Evolutionary conservation across 2,888 invertebrate species (phyloP).

Genomic region (Bugula neritina): DNA sequence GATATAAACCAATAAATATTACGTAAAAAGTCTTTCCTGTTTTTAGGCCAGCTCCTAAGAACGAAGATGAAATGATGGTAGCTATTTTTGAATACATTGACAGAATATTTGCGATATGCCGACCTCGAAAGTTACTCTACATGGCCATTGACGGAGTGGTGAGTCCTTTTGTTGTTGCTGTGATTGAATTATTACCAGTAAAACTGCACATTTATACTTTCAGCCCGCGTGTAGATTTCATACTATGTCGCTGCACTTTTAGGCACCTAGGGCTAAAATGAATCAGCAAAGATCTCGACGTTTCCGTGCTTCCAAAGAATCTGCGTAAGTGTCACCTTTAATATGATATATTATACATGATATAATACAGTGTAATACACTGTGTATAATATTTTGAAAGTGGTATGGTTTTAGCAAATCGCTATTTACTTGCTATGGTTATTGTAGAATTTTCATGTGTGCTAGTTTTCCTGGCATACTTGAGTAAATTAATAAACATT

Average conservation of each 20-base stretch:
- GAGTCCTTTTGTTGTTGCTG: too few relatives aligned
- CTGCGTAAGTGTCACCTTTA: slow-evolving; percentile 43
- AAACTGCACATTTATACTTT: too few relatives aligned
- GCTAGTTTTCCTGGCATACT: too few relatives aligned
- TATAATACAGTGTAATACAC: neutral
- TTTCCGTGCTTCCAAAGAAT: slow-evolving; percentile 93
- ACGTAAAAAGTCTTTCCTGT: too few relatives aligned
- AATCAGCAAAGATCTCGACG: slow-evolving; percentile 96
- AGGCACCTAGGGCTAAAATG: slow-evolving; percentile 98
- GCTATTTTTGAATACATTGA: slow-evolving; percentile 98
- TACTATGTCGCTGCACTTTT: slow-evolving; percentile 28
- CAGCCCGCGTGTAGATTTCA: neutral
- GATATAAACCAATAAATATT: too few relatives aligned
- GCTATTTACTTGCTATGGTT: too few relatives aligned
- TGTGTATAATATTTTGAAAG: too few relatives aligned
- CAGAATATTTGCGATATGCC: slow-evolving; percentile 81
- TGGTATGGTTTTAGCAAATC: too few relatives aligned
- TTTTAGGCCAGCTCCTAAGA: slow-evolving; percentile 82
- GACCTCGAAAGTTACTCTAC: slow-evolving; percentile 82
- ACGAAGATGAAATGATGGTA: slow-evolving; percentile 99
- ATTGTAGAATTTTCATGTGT: too few relatives aligned
- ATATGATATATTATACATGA: neutral
- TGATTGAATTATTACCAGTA: neutral
- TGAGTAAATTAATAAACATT: too few relatives aligned
- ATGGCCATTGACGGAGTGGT: slow-evolving; percentile 99